Evolutionary conservation across 2,113 vertebrate genomes (phyloP).

Genomic region (Empidonax alnorum): DNA sequence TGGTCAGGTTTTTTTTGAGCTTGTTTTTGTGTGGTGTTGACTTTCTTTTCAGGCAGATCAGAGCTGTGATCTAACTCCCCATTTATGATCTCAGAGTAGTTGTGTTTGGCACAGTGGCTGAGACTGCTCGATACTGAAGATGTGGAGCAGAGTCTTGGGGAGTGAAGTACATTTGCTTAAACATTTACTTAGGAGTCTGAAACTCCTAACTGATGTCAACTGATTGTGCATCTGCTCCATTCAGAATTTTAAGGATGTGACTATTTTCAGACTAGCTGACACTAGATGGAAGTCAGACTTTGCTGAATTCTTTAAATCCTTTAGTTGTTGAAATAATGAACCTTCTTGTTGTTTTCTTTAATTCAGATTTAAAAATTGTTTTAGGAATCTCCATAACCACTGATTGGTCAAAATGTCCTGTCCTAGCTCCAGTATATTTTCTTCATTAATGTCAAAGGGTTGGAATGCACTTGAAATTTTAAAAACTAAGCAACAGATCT

Average conservation of each 20-base stretch:
- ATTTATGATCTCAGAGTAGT: neutral
- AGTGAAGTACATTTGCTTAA: neutral
- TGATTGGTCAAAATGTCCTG: neutral
- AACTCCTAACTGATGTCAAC: neutral
- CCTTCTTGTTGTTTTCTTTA: neutral
- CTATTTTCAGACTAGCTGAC: neutral
- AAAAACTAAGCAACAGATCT: neutral
- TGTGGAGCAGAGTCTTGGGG: neutral
- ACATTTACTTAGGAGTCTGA: neutral
- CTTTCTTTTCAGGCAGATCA: neutral
- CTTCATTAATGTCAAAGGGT: neutral
- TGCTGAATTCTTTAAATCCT: neutral
- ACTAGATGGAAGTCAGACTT: slow-evolving; percentile 33
- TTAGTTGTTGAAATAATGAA: neutral
- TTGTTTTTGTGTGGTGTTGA: neutral
- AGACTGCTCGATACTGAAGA: neutral
- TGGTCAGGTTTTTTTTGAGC: neutral
- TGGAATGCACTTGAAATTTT: neutral
- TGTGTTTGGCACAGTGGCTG: neutral
- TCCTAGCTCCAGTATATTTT: neutral
- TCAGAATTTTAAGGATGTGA: neutral
- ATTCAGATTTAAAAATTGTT: neutral
- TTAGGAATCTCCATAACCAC: neutral
- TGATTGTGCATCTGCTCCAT: neutral
- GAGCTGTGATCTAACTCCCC: neutral